phyloP scores from a whole-genome alignment of 2,888 invertebrate species.

The Miltochrista miniata region DNA sequence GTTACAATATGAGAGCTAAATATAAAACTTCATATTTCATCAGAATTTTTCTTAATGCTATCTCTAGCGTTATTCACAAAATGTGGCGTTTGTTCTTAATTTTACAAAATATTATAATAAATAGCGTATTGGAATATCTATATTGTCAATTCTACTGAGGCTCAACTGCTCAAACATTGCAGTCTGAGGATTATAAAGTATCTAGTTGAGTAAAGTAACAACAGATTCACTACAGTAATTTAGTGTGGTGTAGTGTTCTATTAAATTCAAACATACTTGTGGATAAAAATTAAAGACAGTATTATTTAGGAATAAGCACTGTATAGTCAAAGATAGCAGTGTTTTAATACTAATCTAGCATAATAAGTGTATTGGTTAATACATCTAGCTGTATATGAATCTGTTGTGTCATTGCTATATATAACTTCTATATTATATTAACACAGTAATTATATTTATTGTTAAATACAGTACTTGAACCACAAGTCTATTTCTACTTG shows the following conservation, averaged over 20 bases:
- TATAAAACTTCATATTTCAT: constrained; percentile 19
- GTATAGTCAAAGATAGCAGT: not conserved
- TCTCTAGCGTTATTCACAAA: constrained; percentile 65
- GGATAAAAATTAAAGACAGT: not conserved
- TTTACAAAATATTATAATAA: constrained; percentile 63
- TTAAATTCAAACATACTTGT: not conserved
- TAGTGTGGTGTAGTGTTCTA: not conserved
- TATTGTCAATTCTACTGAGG: constrained; percentile 79
- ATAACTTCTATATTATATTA: constrained; percentile 56
- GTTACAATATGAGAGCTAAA: constrained; percentile 16
- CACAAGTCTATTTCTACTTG: constrained; percentile 73
- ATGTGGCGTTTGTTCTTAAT: constrained; percentile 56
- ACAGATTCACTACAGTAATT: constrained; percentile 51
- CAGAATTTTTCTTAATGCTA: constrained; percentile 32
- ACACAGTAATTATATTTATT: constrained; percentile 60
- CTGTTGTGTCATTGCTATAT: constrained; percentile 51
- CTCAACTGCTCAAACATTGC: constrained; percentile 45
- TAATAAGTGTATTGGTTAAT: no score
- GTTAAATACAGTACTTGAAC: constrained; percentile 71
- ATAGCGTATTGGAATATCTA: constrained; percentile 68
- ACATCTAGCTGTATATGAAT: constrained; percentile 40
- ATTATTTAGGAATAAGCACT: not conserved
- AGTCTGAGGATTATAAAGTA: constrained; percentile 51
- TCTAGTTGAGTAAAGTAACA: constrained; percentile 40
- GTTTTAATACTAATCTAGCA: not conserved